These are phyloP conservation scores for Drosophila differens DNA, from an alignment of 2,888 invertebrate species.

Conservation along the genomic window DNA sequence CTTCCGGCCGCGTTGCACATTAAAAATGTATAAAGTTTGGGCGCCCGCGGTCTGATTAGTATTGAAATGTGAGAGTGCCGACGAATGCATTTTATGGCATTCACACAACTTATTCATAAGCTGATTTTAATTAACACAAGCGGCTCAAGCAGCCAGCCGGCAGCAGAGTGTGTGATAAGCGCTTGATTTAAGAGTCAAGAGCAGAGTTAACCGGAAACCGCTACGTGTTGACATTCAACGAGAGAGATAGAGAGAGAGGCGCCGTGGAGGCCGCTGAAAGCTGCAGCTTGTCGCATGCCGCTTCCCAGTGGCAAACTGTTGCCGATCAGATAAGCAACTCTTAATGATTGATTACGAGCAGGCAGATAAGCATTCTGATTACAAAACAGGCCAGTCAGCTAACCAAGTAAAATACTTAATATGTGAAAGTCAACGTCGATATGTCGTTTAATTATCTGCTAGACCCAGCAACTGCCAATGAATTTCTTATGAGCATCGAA, in stretches of 20 bases:
- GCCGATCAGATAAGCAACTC: constrained; percentile 50
- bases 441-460: constrained; percentile 43
- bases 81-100: constrained; percentile 69
- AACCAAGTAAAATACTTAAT: constrained; percentile 6
- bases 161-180: constrained; percentile 50
- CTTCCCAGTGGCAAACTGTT: constrained; percentile 18
- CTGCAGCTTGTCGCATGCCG: constrained; percentile 22
- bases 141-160: constrained; percentile 33
- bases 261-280: constrained; percentile 34
- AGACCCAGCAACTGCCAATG: constrained; percentile 37
- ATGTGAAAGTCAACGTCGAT: constrained; percentile 45
- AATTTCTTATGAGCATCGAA: constrained; percentile 28
- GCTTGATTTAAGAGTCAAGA: constrained; percentile 37
- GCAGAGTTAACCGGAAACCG: constrained; percentile 58
- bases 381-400: constrained; percentile 36
- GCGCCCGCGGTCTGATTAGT: constrained; percentile 70
- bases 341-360: constrained; percentile 61
- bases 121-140: constrained; percentile 68
- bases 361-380: constrained; percentile 53
- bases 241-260: background rate
- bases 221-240: constrained; percentile 47
- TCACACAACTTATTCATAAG: constrained; percentile 61
- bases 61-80: constrained; percentile 54
- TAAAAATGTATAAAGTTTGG: constrained; percentile 68
- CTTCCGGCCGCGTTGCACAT: constrained; percentile 72